phyloP scores from a whole-genome alignment of 2,797 vertebrate species.

The Knipowitschia caucasica region DNA sequence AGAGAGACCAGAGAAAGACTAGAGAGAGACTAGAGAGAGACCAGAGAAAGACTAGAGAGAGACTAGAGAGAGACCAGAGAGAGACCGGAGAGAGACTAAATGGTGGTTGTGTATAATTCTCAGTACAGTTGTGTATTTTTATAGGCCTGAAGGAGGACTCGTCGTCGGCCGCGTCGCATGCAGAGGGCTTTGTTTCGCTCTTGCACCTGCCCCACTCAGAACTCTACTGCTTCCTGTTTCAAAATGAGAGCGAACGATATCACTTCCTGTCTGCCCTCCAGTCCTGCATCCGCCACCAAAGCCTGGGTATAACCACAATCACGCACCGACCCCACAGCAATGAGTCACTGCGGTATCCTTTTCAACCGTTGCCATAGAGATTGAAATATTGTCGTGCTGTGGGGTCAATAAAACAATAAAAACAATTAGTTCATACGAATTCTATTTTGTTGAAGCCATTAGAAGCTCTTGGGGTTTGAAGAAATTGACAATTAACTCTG shows the following conservation, averaged over 20 bases:
- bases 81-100: too few relatives aligned
- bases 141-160: conserved; percentile 78
- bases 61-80: too few relatives aligned
- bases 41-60: too few relatives aligned
- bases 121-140: background rate
- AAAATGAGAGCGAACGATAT: conserved; percentile 64
- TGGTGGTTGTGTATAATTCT: conserved; percentile 1
- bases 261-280: conserved; percentile 76
- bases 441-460: too few relatives aligned
- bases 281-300: conserved; percentile 83
- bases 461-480: too few relatives aligned
- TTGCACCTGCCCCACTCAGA: conserved; percentile 82
- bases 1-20: too few relatives aligned
- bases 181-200: conserved; percentile 80
- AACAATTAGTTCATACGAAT: background rate
- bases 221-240: conserved; percentile 83
- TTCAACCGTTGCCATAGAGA: conserved; percentile 28
- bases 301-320: conserved; percentile 73
- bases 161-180: conserved; percentile 54
- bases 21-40: too few relatives aligned
- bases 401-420: conserved; percentile 34
- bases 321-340: background rate
- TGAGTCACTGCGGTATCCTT: conserved; percentile 13
- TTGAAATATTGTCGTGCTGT: conserved; percentile 52
- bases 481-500: too few relatives aligned